Evolutionary conservation across 2,888 invertebrate genomes (phyloP).

Genomic region (Fragum sueziense): DNA sequence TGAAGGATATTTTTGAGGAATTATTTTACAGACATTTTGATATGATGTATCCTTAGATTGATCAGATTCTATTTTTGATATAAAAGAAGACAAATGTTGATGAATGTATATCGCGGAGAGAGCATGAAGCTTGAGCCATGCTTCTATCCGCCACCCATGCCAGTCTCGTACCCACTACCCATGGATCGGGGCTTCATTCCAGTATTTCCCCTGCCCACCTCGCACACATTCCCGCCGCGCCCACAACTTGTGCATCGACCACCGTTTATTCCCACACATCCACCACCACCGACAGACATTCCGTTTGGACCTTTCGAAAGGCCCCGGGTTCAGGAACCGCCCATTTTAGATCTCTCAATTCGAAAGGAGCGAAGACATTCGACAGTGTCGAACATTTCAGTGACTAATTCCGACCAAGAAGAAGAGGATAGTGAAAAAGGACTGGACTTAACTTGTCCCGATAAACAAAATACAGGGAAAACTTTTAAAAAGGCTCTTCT

Average conservation of each 20-base stretch:
- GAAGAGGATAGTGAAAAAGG: constrained; percentile 41
- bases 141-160: constrained; percentile 39
- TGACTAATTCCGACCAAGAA: constrained; percentile 12
- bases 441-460: constrained; percentile 53
- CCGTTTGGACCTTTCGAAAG: neutral
- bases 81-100: constrained; percentile 7
- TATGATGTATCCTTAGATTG: neutral
- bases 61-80: neutral
- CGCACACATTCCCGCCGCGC: constrained; percentile 37
- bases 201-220: constrained; percentile 31
- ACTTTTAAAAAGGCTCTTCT: constrained; percentile 61
- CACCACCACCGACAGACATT: constrained; percentile 22
- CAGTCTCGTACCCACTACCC: constrained; percentile 41
- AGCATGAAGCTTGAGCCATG: constrained; percentile 8
- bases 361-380: constrained; percentile 45
- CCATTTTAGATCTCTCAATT: constrained; percentile 57
- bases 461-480: constrained; percentile 57
- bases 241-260: constrained; percentile 52
- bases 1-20: neutral
- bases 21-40: neutral
- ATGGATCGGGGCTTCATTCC: constrained; percentile 51
- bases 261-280: constrained; percentile 35
- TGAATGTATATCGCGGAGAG: constrained; percentile 14
- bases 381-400: neutral
- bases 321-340: constrained; percentile 19